Percentiles rank a stretch among this genome's conserved stretches.
These are phyloP conservation scores for Podotricha telesiphe DNA, from an alignment of 2,888 invertebrate species.

Conservation along the genomic window DNA sequence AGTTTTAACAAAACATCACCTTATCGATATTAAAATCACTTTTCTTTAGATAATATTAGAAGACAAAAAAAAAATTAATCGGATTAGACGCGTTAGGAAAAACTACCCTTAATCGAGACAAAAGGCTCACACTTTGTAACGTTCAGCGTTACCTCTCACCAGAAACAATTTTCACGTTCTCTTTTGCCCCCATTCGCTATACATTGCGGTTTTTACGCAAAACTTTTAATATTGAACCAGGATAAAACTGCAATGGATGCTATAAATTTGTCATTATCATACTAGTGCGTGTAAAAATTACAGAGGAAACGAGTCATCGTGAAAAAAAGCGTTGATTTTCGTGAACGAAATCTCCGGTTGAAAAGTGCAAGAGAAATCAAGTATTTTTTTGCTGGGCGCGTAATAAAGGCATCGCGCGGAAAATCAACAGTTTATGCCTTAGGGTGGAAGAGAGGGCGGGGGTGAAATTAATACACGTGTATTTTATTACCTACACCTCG, in stretches of 20 bases:
- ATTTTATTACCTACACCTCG: constrained; percentile 20
- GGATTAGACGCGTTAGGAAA: constrained; percentile 41
- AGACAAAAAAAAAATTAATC: not conserved
- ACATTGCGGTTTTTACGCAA: constrained; percentile 52
- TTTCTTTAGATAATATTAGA: not conserved
- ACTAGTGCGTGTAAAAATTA: constrained; percentile 43
- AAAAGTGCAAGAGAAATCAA: constrained; percentile 71
- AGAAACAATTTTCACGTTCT: constrained; percentile 51
- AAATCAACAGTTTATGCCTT: constrained; percentile 40
- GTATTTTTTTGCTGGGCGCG: constrained; percentile 48
- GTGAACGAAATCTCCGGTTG: constrained; percentile 60
- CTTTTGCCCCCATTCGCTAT: constrained; percentile 44
- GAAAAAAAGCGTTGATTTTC: constrained; percentile 73
- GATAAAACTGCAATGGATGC: constrained; percentile 51
- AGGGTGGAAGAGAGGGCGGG: constrained; percentile 1
- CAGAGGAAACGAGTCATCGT: constrained; percentile 56
- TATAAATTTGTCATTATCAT: not conserved
- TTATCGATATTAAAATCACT: not conserved
- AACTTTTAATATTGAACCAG: not conserved
- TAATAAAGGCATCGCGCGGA: constrained; percentile 41
- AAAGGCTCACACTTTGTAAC: constrained; percentile 83
- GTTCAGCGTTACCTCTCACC: constrained; percentile 74
- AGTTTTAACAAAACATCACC: not conserved
- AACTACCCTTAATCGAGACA: constrained; percentile 71
- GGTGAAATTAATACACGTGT: constrained; percentile 33